A percentile compares a stretch with the other conserved stretches of the same genome.
Evolutionary conservation across 2,888 invertebrate species (phyloP).

Genomic region (Seladonia tumulorum): DNA sequence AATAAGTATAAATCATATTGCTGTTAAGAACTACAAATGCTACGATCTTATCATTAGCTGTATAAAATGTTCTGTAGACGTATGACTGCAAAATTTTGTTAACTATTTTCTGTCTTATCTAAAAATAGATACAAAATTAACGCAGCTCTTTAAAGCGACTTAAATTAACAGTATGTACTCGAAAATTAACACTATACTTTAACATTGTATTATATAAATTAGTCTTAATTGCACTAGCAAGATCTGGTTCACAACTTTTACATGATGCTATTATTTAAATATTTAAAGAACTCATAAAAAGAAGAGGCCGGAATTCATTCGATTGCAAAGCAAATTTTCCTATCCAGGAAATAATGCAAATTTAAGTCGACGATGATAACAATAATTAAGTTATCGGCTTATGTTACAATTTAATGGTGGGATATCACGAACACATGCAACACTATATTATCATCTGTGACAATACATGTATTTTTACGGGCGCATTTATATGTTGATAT

Average conservation of each 20-base stretch:
- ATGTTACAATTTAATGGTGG: conserved; percentile 30
- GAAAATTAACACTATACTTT: conserved; percentile 33
- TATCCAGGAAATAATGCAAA: background rate
- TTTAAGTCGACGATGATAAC: conserved; percentile 1
- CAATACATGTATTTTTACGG: conserved; percentile 37
- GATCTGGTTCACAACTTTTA: conserved; percentile 25
- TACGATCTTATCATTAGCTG: conserved; percentile 10
- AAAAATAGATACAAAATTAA: conserved; percentile 24
- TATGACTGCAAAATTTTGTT: conserved; percentile 14
- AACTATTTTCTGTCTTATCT: background rate
- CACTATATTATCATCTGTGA: conserved; percentile 19
- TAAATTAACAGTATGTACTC: conserved; percentile 25
- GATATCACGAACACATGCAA: conserved; percentile 19
- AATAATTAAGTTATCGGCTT: conserved; percentile 10
- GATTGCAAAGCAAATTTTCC: conserved; percentile 13
- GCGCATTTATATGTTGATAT: conserved; percentile 47
- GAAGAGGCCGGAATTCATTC: conserved; percentile 3
- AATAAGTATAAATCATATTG: conserved; percentile 57
- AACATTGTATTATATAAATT: conserved; percentile 32
- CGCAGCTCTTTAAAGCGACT: background rate
- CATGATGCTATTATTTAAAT: conserved; percentile 30
- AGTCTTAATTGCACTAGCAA: conserved; percentile 18
- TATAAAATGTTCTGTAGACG: conserved; percentile 11
- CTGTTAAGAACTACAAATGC: conserved; percentile 10
- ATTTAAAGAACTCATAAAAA: conserved; percentile 2